Evolutionary conservation across 2,888 invertebrate species (phyloP), one percentile per base, ranked within the genome.

Genomic region (Aspidapion aeneum): DNA sequence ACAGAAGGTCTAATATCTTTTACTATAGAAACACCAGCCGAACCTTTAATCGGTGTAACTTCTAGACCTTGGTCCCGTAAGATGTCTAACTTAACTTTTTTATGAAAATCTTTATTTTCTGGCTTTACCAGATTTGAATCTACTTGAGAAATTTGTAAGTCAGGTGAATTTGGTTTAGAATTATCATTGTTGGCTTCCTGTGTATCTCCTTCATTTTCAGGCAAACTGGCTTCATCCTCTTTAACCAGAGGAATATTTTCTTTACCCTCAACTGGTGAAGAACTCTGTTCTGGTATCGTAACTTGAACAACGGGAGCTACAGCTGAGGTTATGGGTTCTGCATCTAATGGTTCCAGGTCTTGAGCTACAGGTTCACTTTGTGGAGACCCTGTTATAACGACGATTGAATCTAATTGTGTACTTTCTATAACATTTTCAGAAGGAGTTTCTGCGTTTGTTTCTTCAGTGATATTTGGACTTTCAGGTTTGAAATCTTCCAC

Each of bases 11-110:
- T 66, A 55, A 68, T 68, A 58, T 77, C 76, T 71, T 74, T 77
- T 55, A 67, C 77, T 66, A 21, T 81, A 76, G 20, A 74, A 65
- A 64, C 63, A n/a, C 64, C 51, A 2, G 68, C 57, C 12, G 63
- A 63, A 18, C 67, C 63, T 56, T 60, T 62, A 3, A 70, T 66
- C 0, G 90, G 86, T 0, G 90, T 91, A 1, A 91, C 90, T 74
- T 91, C 90, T 1, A 91, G 79, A 0, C 91, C 91, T 16, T 90
- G 85, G 72, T 90, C 89, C 63, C 89, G 87, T 50, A 91, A 80
- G 54, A 91, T 90, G 69, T 91, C 91, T 5, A 91, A 80, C 73
- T 90, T 90, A 67, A 87, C 85, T 71, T 84, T 85, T 78, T 89
- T 90, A 67, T 89, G 70, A 52, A 71, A 71, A 5, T 67, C 57